These are phyloP conservation scores for Notodonta ziczac DNA, from an alignment of 2,888 invertebrate species.

Conservation along the genomic window DNA sequence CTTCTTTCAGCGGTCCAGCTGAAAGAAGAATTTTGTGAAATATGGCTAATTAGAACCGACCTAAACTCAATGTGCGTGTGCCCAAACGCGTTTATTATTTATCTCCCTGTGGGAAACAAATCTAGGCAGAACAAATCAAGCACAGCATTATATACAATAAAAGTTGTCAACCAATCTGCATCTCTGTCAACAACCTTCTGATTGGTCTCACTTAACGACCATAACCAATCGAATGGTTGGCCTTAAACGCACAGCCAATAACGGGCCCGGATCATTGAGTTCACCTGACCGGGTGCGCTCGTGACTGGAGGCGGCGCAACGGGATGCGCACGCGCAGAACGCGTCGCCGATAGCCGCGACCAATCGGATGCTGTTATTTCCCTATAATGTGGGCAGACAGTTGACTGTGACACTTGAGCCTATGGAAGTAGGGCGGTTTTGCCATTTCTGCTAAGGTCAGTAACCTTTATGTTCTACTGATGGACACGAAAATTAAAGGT, in stretches of 20 bases:
- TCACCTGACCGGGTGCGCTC: slow-evolving; percentile 5
- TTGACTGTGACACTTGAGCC: not conserved
- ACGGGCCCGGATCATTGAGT: slow-evolving; percentile 5
- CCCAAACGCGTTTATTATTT: no score
- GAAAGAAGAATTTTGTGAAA: no score
- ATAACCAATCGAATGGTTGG: slow-evolving; percentile 2
- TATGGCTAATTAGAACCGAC: no score
- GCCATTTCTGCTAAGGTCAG: not conserved
- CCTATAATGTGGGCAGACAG: not conserved
- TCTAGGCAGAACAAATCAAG: not conserved
- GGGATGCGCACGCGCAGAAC: slow-evolving; percentile 4
- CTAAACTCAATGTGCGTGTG: no score
- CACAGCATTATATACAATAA: not conserved
- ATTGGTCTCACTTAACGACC: slow-evolving; percentile 4
- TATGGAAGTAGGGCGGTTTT: not conserved
- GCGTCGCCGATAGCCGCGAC: slow-evolving; percentile 6
- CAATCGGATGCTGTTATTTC: slow-evolving; percentile 4
- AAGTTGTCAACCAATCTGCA: not conserved
- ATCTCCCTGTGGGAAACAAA: not conserved
- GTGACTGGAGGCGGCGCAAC: slow-evolving; percentile 5
- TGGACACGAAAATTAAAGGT: no score
- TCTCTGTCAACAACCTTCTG: slow-evolving; percentile 6
- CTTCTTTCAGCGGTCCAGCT: no score
- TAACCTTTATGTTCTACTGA: not conserved
- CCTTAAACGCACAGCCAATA: slow-evolving; percentile 5